Evolutionary conservation across 2,113 vertebrate species (phyloP).

Genomic region (Cavia porcellus): DNA sequence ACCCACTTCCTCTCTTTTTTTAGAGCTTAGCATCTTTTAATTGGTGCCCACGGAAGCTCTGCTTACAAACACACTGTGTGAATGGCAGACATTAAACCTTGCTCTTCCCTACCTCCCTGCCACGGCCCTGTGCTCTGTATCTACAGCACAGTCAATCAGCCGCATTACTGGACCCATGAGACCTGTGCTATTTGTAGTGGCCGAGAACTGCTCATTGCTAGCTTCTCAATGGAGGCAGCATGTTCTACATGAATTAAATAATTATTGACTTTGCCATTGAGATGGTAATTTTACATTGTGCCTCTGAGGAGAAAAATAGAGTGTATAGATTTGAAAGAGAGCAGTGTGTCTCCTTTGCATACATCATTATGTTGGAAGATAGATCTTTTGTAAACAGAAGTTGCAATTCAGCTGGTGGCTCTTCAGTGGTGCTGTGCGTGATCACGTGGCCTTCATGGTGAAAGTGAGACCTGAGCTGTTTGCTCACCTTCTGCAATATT

Average conservation of each 20-base stretch:
- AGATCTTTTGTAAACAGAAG: constrained; percentile 14
- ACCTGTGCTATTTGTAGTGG: too few relatives aligned
- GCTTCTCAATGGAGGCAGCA: background rate
- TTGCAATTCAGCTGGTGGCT: background rate
- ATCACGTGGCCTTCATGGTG: background rate
- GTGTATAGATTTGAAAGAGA: background rate
- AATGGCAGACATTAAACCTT: background rate
- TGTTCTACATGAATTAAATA: constrained; percentile 30
- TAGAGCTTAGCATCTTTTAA: constrained; percentile 2
- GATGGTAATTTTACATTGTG: background rate
- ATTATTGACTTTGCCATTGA: constrained; percentile 24
- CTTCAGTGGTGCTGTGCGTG: background rate
- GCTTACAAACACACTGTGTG: background rate
- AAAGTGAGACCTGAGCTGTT: constrained; percentile 3
- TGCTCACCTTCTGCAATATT: background rate
- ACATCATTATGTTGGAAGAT: background rate
- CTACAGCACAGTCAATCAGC: background rate
- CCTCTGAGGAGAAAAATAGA: constrained; percentile 23
- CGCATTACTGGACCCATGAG: background rate
- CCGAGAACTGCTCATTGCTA: background rate
- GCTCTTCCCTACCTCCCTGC: background rate
- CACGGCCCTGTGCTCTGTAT: background rate
- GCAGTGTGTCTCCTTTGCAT: background rate
- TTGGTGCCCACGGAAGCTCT: background rate
- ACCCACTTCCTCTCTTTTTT: background rate